Base-by-base conservation (phyloP, 2,888 invertebrate genomes). In the Agriopis aurantiaria region DNA sequence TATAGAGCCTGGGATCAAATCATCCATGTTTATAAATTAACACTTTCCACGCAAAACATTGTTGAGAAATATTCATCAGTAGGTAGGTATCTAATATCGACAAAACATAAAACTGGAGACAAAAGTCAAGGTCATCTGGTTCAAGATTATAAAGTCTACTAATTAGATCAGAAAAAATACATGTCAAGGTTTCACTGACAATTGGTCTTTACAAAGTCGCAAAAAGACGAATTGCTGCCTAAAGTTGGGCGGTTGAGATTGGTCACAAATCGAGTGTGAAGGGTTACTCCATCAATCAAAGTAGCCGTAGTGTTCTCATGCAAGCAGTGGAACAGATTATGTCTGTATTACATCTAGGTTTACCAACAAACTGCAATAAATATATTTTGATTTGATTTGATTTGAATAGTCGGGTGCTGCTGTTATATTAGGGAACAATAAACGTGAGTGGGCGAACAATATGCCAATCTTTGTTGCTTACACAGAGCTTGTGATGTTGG, bases 371-470 rank as follows among this genome's bases (percentile, higher is more conserved):
- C n/a, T n/a, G n/a, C n/a, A n/a, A n/a, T n/a, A n/a, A n/a, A n/a
- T n/a, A n/a, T n/a, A n/a, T n/a, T n/a, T n/a, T n/a, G n/a, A n/a
- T n/a, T n/a, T n/a, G n/a, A n/a, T n/a, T n/a, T n/a, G n/a, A n/a
- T n/a, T n/a, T 45, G 52, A 52, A 7, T 46, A 52, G 61, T 56
- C 61, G 56, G 65, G 75, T 76, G 76, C 69, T 75, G 78, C 77
- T 75, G 69, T 63, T 33, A 33, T 69, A 72, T 79, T 71, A 75
- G 68, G 71, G 70, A 78, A 79, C 81, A 78, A 78, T 77, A 75
- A 65, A 52, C 33, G 64, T 17, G 64, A 68, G 83, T 80, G 75
- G 82, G 81, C 75, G 76, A 65, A 71, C 63, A 63, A 72, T 73
- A 62, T 69, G 57, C 40, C 52, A 59, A 55, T n/a, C 48, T 48